phyloP scores from a whole-genome alignment of 2,888 invertebrate species.

The Temnothorax ravouxi region DNA sequence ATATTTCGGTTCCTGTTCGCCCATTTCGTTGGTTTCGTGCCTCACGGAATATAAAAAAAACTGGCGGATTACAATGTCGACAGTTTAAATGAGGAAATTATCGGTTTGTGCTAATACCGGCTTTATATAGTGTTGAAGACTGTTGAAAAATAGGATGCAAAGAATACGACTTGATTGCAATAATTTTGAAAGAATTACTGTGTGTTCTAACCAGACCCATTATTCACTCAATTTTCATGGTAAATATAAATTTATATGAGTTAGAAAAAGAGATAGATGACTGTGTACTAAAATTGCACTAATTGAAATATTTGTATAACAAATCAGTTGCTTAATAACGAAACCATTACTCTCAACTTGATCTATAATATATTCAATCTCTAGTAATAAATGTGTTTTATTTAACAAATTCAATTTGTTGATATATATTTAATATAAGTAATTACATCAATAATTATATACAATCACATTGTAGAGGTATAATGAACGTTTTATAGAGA shows the following conservation, averaged over 20 bases:
- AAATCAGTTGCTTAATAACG: not conserved
- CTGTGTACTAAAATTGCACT: too few relatives aligned
- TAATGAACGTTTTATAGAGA: too few relatives aligned
- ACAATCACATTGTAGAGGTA: not conserved
- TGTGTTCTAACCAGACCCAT: not conserved
- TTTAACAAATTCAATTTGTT: not conserved
- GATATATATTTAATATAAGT: not conserved
- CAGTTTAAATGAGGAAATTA: constrained; percentile 40
- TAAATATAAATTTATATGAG: not conserved
- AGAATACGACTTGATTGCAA: not conserved
- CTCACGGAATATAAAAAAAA: constrained; percentile 32
- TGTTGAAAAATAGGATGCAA: not conserved
- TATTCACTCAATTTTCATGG: not conserved
- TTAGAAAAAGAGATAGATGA: not conserved
- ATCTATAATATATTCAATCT: constrained; percentile 1
- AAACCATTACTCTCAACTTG: not conserved
- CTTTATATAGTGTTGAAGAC: not conserved
- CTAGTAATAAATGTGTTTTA: not conserved
- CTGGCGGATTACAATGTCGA: constrained; percentile 6
- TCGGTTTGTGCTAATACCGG: not conserved
- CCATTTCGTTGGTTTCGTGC: constrained; percentile 24
- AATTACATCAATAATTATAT: not conserved
- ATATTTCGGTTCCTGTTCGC: constrained; percentile 34
- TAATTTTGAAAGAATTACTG: not conserved
- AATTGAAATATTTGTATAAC: not conserved